Conservation (phyloP, 2,888 invertebrate species). For the Antitype chi region DNA sequence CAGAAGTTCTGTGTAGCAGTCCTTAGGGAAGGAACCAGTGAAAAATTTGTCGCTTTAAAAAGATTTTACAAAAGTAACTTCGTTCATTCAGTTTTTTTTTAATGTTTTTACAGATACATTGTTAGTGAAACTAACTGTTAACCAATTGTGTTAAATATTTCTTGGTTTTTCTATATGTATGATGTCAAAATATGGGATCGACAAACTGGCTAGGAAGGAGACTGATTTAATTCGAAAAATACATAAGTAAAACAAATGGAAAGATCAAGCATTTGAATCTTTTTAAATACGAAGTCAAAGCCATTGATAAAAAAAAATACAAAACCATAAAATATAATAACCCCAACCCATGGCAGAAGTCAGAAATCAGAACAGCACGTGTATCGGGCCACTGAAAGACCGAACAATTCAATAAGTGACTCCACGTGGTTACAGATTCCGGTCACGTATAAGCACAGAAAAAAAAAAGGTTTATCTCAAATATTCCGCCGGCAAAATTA, state of each 20-base stretch:
- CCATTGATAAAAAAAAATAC: not conserved
- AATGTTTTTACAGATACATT: no score
- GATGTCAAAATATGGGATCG: not conserved
- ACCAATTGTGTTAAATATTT: not conserved
- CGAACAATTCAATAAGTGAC: constrained; percentile 61
- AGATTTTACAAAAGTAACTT: constrained; percentile 2
- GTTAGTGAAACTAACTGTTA: not conserved
- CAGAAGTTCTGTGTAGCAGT: not conserved
- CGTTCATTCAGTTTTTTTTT: not conserved
- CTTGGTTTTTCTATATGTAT: not conserved
- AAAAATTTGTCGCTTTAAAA: not conserved
- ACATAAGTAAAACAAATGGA: not conserved
- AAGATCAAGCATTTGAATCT: not conserved
- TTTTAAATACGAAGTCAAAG: not conserved
- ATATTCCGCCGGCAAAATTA: constrained; percentile 30
- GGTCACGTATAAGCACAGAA: constrained; percentile 53
- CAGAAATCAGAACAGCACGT: constrained; percentile 47
- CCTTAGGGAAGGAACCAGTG: not conserved
- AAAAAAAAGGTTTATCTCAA: constrained; percentile 55
- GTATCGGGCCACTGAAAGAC: constrained; percentile 32
- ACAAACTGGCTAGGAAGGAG: no score
- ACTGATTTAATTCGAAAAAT: not conserved
- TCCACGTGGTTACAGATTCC: constrained; percentile 47
- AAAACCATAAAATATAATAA: constrained; percentile 10
- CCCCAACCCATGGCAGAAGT: not conserved